These are phyloP conservation scores for Atta colombica DNA, from an alignment of 1,140 invertebrate species.

Conservation along the genomic window DNA sequence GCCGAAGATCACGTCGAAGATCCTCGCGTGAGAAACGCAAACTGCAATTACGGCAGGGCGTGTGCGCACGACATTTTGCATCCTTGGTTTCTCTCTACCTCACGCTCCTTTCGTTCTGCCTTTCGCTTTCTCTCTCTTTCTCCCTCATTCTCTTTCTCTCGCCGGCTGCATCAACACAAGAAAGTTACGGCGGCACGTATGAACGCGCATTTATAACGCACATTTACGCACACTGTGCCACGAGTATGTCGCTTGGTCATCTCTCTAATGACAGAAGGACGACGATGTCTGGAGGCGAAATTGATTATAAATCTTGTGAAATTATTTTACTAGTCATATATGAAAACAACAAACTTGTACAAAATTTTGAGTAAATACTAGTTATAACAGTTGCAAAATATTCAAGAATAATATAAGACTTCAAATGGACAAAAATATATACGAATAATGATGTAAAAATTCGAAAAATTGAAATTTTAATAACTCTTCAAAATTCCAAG, in stretches of 20 bases:
- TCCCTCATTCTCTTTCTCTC: constrained; percentile 37
- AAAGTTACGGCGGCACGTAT: constrained; percentile 55
- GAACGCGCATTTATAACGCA: constrained; percentile 52
- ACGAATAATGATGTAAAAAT: not conserved
- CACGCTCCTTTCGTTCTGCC: not conserved
- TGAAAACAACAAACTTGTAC: not conserved
- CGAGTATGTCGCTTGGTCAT: constrained; percentile 22
- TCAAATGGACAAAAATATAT: too few species aligned
- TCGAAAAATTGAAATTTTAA: not conserved
- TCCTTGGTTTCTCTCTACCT: constrained; percentile 46
- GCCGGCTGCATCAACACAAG: constrained; percentile 44
- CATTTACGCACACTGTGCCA: constrained; percentile 18
- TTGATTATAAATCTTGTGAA: constrained; percentile 19
- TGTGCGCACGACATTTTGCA: constrained; percentile 74
- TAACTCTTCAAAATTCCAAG: not conserved
- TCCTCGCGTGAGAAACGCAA: constrained; percentile 76
- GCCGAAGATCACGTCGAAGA: constrained; percentile 72
- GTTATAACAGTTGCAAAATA: not conserved
- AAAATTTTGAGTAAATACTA: not conserved
- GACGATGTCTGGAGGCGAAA: constrained; percentile 24
- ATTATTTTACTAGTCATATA: not conserved
- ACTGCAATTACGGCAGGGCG: constrained; percentile 73
- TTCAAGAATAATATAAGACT: too few species aligned
- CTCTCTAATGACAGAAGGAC: constrained; percentile 38
- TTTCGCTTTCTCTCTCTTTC: constrained; percentile 22